phyloP scores from a whole-genome alignment of 2,888 invertebrate species.

The Pammene aurita region DNA sequence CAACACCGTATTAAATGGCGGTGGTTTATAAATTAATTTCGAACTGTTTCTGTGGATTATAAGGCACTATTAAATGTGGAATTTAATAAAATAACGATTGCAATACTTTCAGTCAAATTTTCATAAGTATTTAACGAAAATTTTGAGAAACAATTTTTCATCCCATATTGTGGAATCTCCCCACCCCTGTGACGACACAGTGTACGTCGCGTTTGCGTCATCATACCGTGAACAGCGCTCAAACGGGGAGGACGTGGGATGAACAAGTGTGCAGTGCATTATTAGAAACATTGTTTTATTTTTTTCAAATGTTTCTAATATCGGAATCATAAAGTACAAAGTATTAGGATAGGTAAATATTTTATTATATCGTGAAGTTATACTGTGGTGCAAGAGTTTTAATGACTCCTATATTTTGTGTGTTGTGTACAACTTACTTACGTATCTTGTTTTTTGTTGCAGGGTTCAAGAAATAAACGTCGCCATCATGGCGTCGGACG shows the following conservation, averaged over 20 bases:
- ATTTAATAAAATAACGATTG: not conserved
- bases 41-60: not conserved
- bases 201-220: constrained; percentile 75
- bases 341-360: constrained; percentile 74
- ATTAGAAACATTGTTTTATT: constrained; percentile 66
- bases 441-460: constrained; percentile 47
- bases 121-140: constrained; percentile 9
- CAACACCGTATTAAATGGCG: constrained; percentile 1
- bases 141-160: constrained; percentile 51
- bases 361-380: not conserved
- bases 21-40: not conserved
- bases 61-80: not conserved
- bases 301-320: constrained; percentile 79
- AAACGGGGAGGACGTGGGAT: constrained; percentile 76
- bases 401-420: too few species aligned
- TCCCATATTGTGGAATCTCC: constrained; percentile 53
- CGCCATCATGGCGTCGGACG: constrained; percentile 88
- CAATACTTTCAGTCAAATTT: not conserved
- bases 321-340: constrained; percentile 79
- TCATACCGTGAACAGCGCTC: constrained; percentile 73
- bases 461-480: constrained; percentile 68
- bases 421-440: not conserved
- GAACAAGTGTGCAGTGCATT: constrained; percentile 58
- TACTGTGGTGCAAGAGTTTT: too few species aligned
- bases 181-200: constrained; percentile 70